These are phyloP conservation scores for Aphidius colemani DNA, from an alignment of 2,888 invertebrate species.

Conservation along the genomic window DNA sequence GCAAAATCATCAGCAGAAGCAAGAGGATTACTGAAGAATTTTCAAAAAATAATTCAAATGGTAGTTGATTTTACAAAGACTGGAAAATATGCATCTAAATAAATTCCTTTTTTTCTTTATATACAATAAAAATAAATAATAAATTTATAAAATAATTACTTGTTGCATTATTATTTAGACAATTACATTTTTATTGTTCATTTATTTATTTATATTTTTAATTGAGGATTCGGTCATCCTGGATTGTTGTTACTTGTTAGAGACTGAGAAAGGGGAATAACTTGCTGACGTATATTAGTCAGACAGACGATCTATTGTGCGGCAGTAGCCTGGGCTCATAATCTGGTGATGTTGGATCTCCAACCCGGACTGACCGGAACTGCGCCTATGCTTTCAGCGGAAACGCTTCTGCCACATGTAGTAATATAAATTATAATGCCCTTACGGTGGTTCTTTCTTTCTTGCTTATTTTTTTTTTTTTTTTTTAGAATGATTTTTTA, in stretches of 20 bases:
- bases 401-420: slow-evolving; percentile 59
- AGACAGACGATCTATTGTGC: slow-evolving; percentile 55
- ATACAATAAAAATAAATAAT: not conserved
- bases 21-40: slow-evolving; percentile 38
- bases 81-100: slow-evolving; percentile 33
- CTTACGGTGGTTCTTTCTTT: slow-evolving; percentile 54
- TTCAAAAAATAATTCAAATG: slow-evolving; percentile 42
- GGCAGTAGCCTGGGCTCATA: slow-evolving; percentile 51
- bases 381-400: slow-evolving; percentile 58
- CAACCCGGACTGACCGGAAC: slow-evolving; percentile 57
- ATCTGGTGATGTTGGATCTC: slow-evolving; percentile 58
- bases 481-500: not conserved
- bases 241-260: not conserved
- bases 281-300: slow-evolving; percentile 50
- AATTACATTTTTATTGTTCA: too few relatives aligned
- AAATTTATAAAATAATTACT: not conserved
- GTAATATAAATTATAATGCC: slow-evolving; percentile 60
- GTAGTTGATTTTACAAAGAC: slow-evolving; percentile 46
- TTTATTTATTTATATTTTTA: not conserved
- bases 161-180: too few relatives aligned
- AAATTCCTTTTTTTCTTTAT: too few relatives aligned
- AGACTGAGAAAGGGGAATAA: slow-evolving; percentile 43
- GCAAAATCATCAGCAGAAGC: slow-evolving; percentile 41
- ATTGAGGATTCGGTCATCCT: not conserved
- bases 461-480: slow-evolving; percentile 30